Base-by-base conservation (phyloP, 2,797 vertebrate genomes). In the Halcyon badia region DNA sequence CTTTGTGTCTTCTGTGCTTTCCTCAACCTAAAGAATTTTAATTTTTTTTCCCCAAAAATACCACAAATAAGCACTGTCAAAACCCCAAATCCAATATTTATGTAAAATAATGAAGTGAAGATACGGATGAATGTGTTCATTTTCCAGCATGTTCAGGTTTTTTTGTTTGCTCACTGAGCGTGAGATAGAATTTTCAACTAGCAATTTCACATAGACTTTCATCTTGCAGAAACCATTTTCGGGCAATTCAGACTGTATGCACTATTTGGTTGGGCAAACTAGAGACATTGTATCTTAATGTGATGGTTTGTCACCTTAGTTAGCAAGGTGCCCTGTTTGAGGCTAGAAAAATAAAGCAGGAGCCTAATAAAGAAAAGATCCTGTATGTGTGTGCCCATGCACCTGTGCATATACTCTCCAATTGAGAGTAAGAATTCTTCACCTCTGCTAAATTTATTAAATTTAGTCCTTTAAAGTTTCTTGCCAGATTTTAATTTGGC, bases 141-240 rank as follows among this genome's bases (percentile, higher is more conserved):
- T 96, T 95, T 92, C 30, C 46, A 95, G 41, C 39, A 66, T 14
- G 8, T 86, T 57, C 61, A 42, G 28, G 28, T 72, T 13, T 18
- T 31, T 71, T 52, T 91, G 58, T 87, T 54, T 91, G 92, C 82
- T 94, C 83, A 85, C 73, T 80, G 48, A 97, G 66, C 64, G 8
- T 87, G 94, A 96, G 83, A 89, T 71, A 84, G 64, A 87, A 92
- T 97, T 97, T 97, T 72, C 20, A 82, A 30, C 64, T 84, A 65
- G 71, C 83, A 89, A 85, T 97, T 93, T 94, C 62, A 82, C 71
- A 44, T 56, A 62, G 19, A 69, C 37, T 93, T 97, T 88, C 62
- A 91, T 89, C 91, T 96, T 44, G n/a, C 56, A 92, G 81, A 89
- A 95, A 21, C 49, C 42, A 44, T 90, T 90, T 92, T 76, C 70